phyloP scores from a whole-genome alignment of 2,797 vertebrate genomes.

The Cuniculus paca region DNA sequence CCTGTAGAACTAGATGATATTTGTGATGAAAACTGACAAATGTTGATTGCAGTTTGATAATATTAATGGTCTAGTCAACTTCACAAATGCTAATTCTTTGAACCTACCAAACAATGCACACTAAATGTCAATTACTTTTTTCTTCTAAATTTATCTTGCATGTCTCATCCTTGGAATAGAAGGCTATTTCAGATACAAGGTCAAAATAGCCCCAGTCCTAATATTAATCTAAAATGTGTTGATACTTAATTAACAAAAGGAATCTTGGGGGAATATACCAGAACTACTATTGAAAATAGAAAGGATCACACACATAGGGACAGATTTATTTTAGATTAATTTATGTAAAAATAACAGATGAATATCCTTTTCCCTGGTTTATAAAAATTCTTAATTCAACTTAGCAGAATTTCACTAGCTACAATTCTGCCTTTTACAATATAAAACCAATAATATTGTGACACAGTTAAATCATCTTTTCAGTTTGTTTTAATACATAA shows the following conservation, averaged over 20 bases:
- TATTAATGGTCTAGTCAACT: conserved; percentile 54
- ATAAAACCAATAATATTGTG: neutral
- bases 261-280: conserved; percentile 28
- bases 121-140: conserved; percentile 31
- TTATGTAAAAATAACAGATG: conserved; percentile 40
- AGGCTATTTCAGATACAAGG: conserved; percentile 52
- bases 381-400: neutral
- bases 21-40: conserved; percentile 33
- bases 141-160: conserved; percentile 52
- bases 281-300: neutral
- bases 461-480: neutral
- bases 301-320: neutral
- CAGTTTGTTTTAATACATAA: conserved; percentile 20
- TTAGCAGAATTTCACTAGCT: neutral
- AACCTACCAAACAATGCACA: neutral
- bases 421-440: neutral
- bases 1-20: neutral
- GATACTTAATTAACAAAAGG: conserved; percentile 69
- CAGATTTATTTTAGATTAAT: conserved; percentile 11
- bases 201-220: conserved; percentile 19
- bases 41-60: conserved; percentile 37
- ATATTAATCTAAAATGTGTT: conserved; percentile 70
- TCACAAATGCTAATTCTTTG: conserved; percentile 34
- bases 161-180: neutral
- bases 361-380: neutral